These are phyloP conservation scores for Dicentrarchus labrax DNA, from an alignment of 2,113 vertebrate species.

Conservation along the genomic window DNA sequence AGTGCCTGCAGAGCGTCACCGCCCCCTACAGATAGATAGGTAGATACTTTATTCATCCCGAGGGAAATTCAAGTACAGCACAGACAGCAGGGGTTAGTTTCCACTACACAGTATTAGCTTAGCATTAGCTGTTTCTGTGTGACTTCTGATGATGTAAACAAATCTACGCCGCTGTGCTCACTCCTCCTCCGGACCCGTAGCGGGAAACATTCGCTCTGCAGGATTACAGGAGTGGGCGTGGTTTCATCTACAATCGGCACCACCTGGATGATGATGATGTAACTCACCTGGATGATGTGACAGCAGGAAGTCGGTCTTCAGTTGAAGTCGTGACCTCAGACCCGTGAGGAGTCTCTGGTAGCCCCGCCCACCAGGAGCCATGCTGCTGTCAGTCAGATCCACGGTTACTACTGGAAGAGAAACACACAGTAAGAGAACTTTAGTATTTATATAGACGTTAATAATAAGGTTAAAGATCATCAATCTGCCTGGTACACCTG, in stretches of 20 bases:
- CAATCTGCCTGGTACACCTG: too few species aligned
- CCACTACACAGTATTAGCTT: background rate
- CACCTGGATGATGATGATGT: background rate
- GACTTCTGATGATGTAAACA: too few species aligned
- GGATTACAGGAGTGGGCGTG: too few species aligned
- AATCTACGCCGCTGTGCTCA: too few species aligned
- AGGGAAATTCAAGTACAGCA: too few species aligned
- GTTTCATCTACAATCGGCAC: too few species aligned
- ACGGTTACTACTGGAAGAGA: conserved; percentile 81
- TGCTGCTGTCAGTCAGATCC: conserved; percentile 86
- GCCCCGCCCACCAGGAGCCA: conserved; percentile 86
- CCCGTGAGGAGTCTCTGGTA: conserved; percentile 87
- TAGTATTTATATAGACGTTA: background rate
- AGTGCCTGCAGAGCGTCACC: conserved; percentile 82
- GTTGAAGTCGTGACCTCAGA: conserved; percentile 88
- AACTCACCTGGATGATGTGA: conserved; percentile 62
- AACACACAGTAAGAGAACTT: background rate
- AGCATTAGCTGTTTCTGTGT: background rate
- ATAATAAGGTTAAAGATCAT: too few species aligned
- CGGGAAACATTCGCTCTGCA: too few species aligned
- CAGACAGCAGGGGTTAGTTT: too few species aligned
- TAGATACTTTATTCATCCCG: too few species aligned
- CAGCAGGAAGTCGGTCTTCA: conserved; percentile 90
- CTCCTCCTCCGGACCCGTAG: too few species aligned
- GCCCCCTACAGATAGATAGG: conserved; percentile 68